phyloP scores from a whole-genome alignment of 2,888 invertebrate genomes.

The Amorpha juglandis region DNA sequence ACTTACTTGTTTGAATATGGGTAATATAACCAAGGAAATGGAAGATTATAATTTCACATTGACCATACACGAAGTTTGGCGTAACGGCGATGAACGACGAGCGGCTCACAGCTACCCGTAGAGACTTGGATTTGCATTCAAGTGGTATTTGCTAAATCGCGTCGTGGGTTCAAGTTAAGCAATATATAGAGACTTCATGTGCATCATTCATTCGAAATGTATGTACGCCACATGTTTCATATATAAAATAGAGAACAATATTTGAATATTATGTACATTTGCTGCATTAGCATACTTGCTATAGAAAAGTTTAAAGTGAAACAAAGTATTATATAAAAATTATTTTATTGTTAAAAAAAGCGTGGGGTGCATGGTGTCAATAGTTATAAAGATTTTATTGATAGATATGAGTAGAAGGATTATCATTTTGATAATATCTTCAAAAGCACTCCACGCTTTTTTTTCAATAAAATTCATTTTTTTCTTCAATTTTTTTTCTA shows the following conservation, averaged over 20 bases:
- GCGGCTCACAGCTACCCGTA: not conserved
- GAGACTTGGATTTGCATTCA: slow-evolving; percentile 52
- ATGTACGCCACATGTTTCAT: not conserved
- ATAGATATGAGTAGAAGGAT: too few relatives aligned
- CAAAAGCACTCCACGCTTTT: too few relatives aligned
- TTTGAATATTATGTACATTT: not conserved
- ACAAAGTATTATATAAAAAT: too few relatives aligned
- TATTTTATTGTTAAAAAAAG: too few relatives aligned
- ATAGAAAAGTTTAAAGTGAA: too few relatives aligned
- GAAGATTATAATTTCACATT: not conserved
- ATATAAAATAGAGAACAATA: not conserved
- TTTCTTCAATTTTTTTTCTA: too few relatives aligned
- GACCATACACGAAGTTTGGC: not conserved
- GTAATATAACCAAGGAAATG: not conserved
- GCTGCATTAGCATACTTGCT: too few relatives aligned
- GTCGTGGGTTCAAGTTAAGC: slow-evolving; percentile 54
- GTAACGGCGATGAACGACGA: slow-evolving; percentile 10
- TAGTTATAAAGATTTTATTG: too few relatives aligned
- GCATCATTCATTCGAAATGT: slow-evolving; percentile 4
- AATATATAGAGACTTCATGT: slow-evolving; percentile 45
- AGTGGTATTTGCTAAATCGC: slow-evolving; percentile 55
- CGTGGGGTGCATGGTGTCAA: too few relatives aligned
- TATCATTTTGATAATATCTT: too few relatives aligned
- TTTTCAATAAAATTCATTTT: too few relatives aligned
- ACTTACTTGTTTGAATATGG: not conserved